Conservation (phyloP, 2,888 invertebrate species). For the Ichneumoninae sp. region DNA sequence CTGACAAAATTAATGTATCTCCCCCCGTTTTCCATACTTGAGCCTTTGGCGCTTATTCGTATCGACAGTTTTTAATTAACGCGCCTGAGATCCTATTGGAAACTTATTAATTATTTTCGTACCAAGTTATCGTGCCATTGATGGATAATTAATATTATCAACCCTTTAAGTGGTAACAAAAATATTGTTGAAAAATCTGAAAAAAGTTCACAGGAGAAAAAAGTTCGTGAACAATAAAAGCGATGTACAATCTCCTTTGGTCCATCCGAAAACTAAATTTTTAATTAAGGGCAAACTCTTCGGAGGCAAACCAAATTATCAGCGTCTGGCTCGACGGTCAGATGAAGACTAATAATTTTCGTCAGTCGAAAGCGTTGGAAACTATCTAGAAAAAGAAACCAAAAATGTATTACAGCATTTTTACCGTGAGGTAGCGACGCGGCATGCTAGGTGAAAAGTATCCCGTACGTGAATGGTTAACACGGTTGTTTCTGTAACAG, state of each 20-base stretch:
- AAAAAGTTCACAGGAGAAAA: background rate
- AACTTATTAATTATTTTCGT: background rate
- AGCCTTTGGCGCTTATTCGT: background rate
- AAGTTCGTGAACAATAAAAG: too few species aligned
- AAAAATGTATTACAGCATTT: background rate
- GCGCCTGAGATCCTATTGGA: background rate
- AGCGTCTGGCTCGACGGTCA: background rate
- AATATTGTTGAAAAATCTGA: background rate
- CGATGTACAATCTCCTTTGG: too few species aligned
- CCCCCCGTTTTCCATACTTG: background rate
- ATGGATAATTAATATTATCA: background rate
- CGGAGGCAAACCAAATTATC: too few species aligned
- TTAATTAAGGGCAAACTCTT: background rate
- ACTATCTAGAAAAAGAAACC: background rate
- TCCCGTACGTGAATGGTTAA: background rate
- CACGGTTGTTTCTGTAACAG: background rate
- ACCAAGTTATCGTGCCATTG: background rate
- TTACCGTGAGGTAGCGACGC: background rate
- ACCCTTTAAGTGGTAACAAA: background rate
- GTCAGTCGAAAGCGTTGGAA: background rate
- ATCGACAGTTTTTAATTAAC: background rate
- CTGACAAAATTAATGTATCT: slow-evolving; percentile 17
- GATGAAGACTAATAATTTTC: background rate
- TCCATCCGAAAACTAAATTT: background rate
- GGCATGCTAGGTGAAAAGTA: background rate